These are phyloP conservation scores for Mystacides longicornis DNA, from an alignment of 2,888 invertebrate genomes.

Conservation along the genomic window DNA sequence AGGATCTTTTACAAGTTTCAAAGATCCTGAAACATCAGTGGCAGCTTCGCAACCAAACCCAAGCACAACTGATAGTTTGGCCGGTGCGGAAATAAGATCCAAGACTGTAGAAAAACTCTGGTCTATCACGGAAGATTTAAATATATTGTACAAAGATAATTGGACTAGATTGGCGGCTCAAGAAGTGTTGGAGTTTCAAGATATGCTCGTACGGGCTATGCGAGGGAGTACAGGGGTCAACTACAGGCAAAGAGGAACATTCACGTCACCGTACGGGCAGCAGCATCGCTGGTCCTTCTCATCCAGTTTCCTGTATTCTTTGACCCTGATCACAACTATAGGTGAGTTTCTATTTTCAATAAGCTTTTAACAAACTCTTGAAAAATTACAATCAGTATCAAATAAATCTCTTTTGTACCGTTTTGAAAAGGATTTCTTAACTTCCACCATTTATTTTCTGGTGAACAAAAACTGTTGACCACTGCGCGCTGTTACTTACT, in stretches of 20 bases:
- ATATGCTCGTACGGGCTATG: conserved; percentile 48
- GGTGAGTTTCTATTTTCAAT: conserved; percentile 59
- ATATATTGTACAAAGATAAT: conserved; percentile 84
- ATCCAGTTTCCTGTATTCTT: conserved; percentile 84
- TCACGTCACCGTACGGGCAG: conserved; percentile 35
- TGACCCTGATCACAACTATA: conserved; percentile 90
- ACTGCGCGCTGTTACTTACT: no score
- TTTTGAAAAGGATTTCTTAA: no score
- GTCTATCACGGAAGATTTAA: conserved; percentile 81
- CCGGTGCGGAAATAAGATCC: conserved; percentile 54
- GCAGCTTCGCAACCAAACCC: conserved; percentile 58
- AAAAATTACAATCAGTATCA: no score
- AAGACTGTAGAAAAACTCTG: conserved; percentile 73
- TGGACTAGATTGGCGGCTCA: conserved; percentile 86
- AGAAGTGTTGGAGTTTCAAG: conserved; percentile 79
- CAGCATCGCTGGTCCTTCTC: conserved; percentile 84
- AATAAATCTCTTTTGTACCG: no score
- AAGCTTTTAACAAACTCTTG: no score
- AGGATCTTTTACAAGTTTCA: conserved; percentile 50
- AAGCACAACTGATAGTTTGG: conserved; percentile 43
- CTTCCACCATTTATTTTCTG: no score
- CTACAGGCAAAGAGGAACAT: conserved; percentile 20
- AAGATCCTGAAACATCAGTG: conserved; percentile 51
- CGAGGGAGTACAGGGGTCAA: conserved; percentile 25
- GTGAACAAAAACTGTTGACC: no score